phyloP scores from a whole-genome alignment of 1,140 invertebrate species.

The Lepidurus packardi region DNA sequence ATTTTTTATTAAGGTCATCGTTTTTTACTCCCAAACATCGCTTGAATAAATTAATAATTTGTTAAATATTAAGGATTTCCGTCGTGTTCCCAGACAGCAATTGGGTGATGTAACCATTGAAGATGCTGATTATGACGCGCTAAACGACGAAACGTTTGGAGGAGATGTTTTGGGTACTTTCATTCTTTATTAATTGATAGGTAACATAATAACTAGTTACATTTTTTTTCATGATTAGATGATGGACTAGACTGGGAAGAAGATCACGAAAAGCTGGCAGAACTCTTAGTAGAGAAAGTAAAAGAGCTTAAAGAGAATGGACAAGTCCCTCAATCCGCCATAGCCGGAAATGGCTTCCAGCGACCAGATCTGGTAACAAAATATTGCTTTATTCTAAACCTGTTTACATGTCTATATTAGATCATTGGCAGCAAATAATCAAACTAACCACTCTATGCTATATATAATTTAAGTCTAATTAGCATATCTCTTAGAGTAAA shows the following conservation, averaged over 20 bases:
- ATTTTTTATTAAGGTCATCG: neutral
- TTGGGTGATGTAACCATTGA: constrained; percentile 54
- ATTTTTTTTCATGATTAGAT: constrained; percentile 28
- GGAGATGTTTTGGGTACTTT: constrained; percentile 50
- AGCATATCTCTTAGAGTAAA: constrained; percentile 23
- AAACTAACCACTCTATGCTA: neutral
- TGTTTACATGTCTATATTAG: neutral
- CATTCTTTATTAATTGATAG: constrained; percentile 4
- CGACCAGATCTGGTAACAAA: constrained; percentile 19
- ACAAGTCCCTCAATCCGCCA: neutral
- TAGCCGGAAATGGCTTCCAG: constrained; percentile 23
- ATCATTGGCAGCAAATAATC: too few species aligned
- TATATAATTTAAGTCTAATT: neutral
- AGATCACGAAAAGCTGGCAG: constrained; percentile 60
- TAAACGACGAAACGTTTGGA: constrained; percentile 87
- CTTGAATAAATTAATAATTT: neutral
- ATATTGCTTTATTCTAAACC: neutral
- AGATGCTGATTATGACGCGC: constrained; percentile 72
- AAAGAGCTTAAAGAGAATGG: constrained; percentile 1
- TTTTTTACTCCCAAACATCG: neutral
- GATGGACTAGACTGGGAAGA: constrained; percentile 64
- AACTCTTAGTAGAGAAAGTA: constrained; percentile 43
- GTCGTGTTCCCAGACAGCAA: constrained; percentile 26
- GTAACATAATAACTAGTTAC: neutral
- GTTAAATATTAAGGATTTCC: constrained; percentile 7